phyloP scores from a whole-genome alignment of 2,888 invertebrate species.

The Baccha elongata region DNA sequence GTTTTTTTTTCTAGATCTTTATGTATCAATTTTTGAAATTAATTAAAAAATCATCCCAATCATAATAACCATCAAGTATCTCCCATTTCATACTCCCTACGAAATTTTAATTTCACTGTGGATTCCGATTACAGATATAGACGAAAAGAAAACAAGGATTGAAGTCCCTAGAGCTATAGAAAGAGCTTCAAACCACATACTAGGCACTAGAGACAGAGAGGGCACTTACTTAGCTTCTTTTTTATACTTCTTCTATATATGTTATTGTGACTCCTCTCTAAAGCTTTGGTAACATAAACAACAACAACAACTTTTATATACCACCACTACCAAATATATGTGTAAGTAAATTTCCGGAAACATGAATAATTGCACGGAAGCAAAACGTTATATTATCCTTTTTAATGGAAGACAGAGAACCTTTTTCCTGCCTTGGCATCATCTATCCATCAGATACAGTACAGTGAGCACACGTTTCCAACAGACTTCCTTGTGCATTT shows the following conservation, averaged over 20 bases:
- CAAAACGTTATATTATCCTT: constrained; percentile 72
- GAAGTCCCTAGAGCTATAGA: constrained; percentile 5
- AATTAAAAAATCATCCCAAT: constrained; percentile 58
- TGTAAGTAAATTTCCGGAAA: constrained; percentile 71
- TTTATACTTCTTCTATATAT: constrained; percentile 17
- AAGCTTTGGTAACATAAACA: background rate
- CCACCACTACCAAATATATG: constrained; percentile 36
- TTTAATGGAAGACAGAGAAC: constrained; percentile 55
- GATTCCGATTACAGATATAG: constrained; percentile 3
- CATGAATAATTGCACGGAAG: constrained; percentile 72
- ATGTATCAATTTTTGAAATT: constrained; percentile 61
- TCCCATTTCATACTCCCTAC: background rate
- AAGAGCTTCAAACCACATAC: constrained; percentile 29
- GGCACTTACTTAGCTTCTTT: constrained; percentile 63
- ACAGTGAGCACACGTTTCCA: constrained; percentile 34
- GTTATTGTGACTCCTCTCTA: constrained; percentile 11
- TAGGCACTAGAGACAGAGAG: constrained; percentile 42
- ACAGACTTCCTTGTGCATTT: background rate
- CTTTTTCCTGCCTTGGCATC: constrained; percentile 32
- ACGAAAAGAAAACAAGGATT: constrained; percentile 1
- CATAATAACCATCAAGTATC: constrained; percentile 33
- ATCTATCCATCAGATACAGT: constrained; percentile 54
- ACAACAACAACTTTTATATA: constrained; percentile 19
- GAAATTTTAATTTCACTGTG: constrained; percentile 2
- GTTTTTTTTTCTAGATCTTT: constrained; percentile 8